Conservation (phyloP, 2,888 invertebrate genomes). For the Bibio marci region DNA sequence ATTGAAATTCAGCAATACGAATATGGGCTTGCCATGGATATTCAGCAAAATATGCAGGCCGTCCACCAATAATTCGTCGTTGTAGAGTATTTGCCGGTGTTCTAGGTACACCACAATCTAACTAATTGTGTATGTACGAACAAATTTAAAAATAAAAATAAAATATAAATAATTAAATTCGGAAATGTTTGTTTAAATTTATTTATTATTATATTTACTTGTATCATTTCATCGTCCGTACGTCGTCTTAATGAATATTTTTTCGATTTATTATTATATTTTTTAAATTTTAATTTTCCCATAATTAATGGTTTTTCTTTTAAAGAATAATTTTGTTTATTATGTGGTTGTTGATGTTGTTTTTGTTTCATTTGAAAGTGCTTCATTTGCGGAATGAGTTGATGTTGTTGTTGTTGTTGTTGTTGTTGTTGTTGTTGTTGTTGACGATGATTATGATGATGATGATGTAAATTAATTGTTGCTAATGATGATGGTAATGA, state of each 20-base stretch:
- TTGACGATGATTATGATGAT: background rate
- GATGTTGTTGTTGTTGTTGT: background rate
- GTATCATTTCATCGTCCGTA: conserved; percentile 19
- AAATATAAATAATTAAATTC: background rate
- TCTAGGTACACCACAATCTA: conserved; percentile 52
- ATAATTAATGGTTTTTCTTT: too few species aligned
- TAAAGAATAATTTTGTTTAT: background rate
- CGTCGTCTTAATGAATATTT: conserved; percentile 22
- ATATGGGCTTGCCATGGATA: conserved; percentile 80
- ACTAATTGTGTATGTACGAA: conserved; percentile 28
- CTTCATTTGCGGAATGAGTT: background rate
- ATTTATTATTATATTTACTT: conserved; percentile 11
- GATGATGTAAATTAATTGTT: background rate
- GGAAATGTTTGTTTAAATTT: too few species aligned
- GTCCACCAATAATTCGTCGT: conserved; percentile 66
- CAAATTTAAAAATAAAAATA: conserved; percentile 9
- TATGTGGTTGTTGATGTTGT: background rate
- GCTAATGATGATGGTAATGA: background rate
- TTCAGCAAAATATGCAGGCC: conserved; percentile 53
- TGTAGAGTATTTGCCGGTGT: conserved; percentile 34
- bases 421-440: background rate
- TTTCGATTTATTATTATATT: conserved; percentile 12
- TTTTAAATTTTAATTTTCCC: conserved; percentile 3
- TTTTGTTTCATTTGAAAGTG: background rate
- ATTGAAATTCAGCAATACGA: conserved; percentile 64